Evolutionary conservation across 2,888 invertebrate genomes (phyloP).

Genomic region (Heliconius hortense): DNA sequence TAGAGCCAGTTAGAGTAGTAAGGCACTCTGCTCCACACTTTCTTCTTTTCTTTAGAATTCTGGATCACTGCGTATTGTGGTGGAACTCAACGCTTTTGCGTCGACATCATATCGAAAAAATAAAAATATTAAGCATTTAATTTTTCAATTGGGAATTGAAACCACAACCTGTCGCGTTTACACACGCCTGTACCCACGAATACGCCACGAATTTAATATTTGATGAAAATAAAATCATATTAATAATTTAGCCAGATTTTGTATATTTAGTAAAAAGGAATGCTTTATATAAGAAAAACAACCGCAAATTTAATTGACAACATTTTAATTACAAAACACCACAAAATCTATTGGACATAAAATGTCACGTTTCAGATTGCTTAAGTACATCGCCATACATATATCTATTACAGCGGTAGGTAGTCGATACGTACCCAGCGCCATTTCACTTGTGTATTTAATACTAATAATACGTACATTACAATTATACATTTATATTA

Average conservation of each 20-base stretch:
- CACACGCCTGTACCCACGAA: too few species aligned
- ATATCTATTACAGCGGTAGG: constrained; percentile 69
- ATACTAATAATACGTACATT: constrained; percentile 77
- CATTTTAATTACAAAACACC: constrained; percentile 83
- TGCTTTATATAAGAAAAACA: constrained; percentile 37
- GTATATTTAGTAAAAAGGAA: background rate
- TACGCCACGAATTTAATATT: too few species aligned
- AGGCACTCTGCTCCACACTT: too few species aligned
- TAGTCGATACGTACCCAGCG: constrained; percentile 56
- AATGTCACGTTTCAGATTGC: constrained; percentile 72
- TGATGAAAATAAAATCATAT: too few species aligned
- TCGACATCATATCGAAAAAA: too few species aligned
- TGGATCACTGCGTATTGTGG: too few species aligned
- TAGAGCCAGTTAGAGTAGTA: too few species aligned
- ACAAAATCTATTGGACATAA: constrained; percentile 78
- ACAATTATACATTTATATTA: constrained; percentile 64
- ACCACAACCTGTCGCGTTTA: too few species aligned
- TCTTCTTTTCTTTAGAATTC: too few species aligned
- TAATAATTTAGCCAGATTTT: background rate
- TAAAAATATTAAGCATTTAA: too few species aligned
- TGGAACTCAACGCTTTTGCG: too few species aligned
- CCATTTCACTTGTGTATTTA: constrained; percentile 68
- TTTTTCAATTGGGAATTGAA: too few species aligned
- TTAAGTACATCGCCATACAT: constrained; percentile 72
- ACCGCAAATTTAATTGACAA: constrained; percentile 75